These are phyloP conservation scores for Charaxes varanes DNA, from an alignment of 1,140 invertebrate genomes.

Conservation along the genomic window DNA sequence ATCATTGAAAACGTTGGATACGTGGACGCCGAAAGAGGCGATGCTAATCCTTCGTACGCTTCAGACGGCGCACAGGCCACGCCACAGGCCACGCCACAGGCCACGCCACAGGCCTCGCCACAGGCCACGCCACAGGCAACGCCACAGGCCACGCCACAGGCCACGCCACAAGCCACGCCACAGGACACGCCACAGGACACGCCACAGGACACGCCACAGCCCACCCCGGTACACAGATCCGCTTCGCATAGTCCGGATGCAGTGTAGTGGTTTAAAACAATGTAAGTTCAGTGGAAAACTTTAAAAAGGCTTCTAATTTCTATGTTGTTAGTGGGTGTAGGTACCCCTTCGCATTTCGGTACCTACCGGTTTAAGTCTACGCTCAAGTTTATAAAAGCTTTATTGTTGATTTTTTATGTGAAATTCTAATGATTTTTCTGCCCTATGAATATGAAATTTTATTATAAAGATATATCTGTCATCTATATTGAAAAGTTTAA, in stretches of 20 bases:
- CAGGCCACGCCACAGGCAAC: too few relatives aligned
- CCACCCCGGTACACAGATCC: constrained; percentile 55
- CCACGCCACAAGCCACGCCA: too few relatives aligned
- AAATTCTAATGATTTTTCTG: constrained; percentile 62
- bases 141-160: too few relatives aligned
- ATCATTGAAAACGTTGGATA: constrained; percentile 72
- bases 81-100: too few relatives aligned
- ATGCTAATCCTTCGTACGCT: constrained; percentile 61
- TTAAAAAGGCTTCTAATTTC: constrained; percentile 68
- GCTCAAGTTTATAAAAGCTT: constrained; percentile 69
- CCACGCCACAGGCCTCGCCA: too few relatives aligned
- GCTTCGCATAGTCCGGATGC: constrained; percentile 32
- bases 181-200: too few relatives aligned
- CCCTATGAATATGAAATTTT: constrained; percentile 41
- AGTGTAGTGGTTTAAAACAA: constrained; percentile 54
- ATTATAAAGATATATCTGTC: constrained; percentile 33
- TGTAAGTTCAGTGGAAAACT: constrained; percentile 63
- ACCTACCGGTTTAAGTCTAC: constrained; percentile 58
- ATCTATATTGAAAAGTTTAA: constrained; percentile 46
- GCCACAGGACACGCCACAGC: too few relatives aligned
- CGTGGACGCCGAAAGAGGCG: constrained; percentile 53
- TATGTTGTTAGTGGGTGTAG: constrained; percentile 56
- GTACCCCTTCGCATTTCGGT: constrained; percentile 53
- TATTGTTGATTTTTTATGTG: constrained; percentile 65
- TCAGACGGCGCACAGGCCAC: too few relatives aligned